Evolutionary conservation across 2,113 vertebrate species (phyloP), one percentile per base, ranked within the genome.

Genomic region (Laticauda colubrina): DNA sequence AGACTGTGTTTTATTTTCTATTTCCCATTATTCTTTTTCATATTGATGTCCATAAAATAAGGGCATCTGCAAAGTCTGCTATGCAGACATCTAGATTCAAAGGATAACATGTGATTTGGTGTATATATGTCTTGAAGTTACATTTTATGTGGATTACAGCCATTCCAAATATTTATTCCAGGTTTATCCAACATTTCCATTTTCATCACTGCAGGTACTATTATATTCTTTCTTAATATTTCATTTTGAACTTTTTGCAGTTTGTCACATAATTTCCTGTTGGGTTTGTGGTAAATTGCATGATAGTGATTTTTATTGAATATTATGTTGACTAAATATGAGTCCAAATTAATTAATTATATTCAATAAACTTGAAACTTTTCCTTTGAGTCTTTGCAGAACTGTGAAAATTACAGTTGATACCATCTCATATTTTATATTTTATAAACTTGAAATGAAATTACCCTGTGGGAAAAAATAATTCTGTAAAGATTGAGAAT

Each of bases 361-460:
- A 21, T 51, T 55, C 59, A 7, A 18, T 53, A 5, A 57, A n/a
- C 24, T 23, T 55, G 29, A 56, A 1, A 9, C 1, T 39, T 43
- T 48, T 9, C 11, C 59, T 11, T 54, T n/a, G 48, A 57, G 39
- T 85, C 29, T 4, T 89, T 81, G 53, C 20, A 89, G 43, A 45
- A 48, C 8, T 86, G 85, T n/a, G 26, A 87, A 51, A 53, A 15
- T 87, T n/a, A 94, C 92, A 9, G 90, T 92, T 48, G 89, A 91
- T 48, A 87, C 88, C 3, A 34, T 81, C 11, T 48, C 89, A 75
- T 89, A 87, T 94, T 87, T 87, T 91, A 20, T 21, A 4, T 91
- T 1, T 85, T 94, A 10, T 2, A 14, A 87, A 87, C 53, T 87
- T 75, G 12, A 75, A 34, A 75, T 34, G 64, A 6, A 75, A 75